Base-by-base conservation (phyloP, 2,888 invertebrate species). In the Idaea straminata region DNA sequence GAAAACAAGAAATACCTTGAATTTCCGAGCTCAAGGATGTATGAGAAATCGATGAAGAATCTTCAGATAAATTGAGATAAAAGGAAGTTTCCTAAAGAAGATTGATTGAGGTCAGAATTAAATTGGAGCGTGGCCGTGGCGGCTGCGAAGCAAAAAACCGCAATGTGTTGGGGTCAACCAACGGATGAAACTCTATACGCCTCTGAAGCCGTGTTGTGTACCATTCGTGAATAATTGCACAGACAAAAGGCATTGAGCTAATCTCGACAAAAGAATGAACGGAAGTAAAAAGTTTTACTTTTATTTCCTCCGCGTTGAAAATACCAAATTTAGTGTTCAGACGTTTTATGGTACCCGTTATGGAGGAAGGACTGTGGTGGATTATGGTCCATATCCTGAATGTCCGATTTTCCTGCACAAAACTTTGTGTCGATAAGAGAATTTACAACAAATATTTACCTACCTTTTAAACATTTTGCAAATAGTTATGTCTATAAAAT, bases 101-200 rank as follows among this genome's bases (percentile, higher is more conserved):
- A 79, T 76, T 78, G 73, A 79, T 79, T 62, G 74, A 72, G 71
- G 73, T 62, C 64, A 67, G 65, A 59, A 66, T 66, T 69, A 77
- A 83, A 83, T 78, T 79, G 78, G 81, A 80, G 77, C 82, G 79
- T 69, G 72, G 77, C 69, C 76, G 78, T 16, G n/a, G 16, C 72
- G 74, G 72, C 68, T 71, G 67, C 65, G 79, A 78, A 80, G 80
- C 76, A 72, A 67, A 78, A 80, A 82, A 84, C 86, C 87, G 77
- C 86, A 86, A 74, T 67, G 75, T 70, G 72, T 73, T 71, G 75
- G 47, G 79, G 76, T 81, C 79, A 77, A 75, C 69, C 76, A 76
- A 76, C 76, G 75, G 75, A 75, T 81, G 87, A 80, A 86, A 88
- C 77, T 68, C 72, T 80, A 88, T 79, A 82, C 47, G 47, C 3